These are phyloP conservation scores for Triplophysa dalaica DNA, from an alignment of 2,113 vertebrate species.

Conservation along the genomic window DNA sequence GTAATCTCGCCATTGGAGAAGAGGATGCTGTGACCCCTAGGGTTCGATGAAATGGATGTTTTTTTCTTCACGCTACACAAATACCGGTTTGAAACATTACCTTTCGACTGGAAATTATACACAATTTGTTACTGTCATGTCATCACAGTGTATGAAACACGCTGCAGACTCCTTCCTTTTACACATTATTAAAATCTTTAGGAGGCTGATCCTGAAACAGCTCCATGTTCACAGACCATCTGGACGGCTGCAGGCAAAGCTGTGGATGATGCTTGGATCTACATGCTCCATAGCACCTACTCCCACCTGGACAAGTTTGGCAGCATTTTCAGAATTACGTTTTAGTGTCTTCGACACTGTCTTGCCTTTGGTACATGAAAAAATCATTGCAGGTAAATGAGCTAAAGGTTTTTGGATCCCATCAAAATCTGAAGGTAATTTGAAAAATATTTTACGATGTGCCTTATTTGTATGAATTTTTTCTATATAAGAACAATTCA, in stretches of 20 bases:
- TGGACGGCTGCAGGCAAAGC: not conserved
- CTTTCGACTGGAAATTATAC: no score
- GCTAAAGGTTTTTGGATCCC: no score
- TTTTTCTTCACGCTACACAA: no score
- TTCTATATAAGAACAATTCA: no score
- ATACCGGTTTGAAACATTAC: no score
- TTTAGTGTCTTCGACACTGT: not conserved
- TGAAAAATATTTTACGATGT: no score
- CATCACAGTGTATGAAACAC: not conserved
- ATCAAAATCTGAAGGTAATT: no score
- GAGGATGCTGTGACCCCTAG: no score
- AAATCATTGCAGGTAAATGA: not conserved
- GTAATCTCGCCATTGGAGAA: no score
- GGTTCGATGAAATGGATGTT: no score
- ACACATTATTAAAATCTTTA: conserved; percentile 19
- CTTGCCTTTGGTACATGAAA: not conserved
- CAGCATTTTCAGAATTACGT: not conserved
- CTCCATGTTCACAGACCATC: conserved; percentile 12
- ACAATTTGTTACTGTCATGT: no score
- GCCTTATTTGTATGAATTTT: no score
- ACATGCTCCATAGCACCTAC: not conserved
- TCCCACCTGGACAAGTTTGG: not conserved
- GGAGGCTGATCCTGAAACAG: conserved; percentile 2
- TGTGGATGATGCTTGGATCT: conserved; percentile 8
- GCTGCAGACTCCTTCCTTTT: not conserved